Conservation (phyloP, 1,140 invertebrate species). For the Ceratina japonica region DNA sequence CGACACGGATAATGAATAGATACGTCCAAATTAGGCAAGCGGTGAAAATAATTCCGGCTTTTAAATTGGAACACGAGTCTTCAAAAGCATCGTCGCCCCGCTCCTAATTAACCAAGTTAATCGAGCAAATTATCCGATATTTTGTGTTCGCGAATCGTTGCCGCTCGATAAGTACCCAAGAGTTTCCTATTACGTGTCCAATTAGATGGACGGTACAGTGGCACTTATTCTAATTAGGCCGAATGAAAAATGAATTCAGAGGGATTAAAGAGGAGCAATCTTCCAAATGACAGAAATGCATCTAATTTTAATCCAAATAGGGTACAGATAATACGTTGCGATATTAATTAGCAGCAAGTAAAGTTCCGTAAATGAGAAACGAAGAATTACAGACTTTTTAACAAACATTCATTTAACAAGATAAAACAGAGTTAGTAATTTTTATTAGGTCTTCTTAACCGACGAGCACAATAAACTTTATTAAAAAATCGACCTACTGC, state of each 20-base stretch:
- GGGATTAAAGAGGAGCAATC: background rate
- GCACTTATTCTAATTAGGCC: too few species aligned
- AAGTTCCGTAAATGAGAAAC: too few species aligned
- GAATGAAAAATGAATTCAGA: background rate
- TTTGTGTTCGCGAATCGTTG: background rate
- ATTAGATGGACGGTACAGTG: too few species aligned
- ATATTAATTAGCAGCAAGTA: too few species aligned
- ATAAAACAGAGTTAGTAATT: too few species aligned
- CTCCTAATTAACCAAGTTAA: background rate
- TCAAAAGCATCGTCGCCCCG: background rate
- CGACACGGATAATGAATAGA: constrained; percentile 45
- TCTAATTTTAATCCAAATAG: too few species aligned
- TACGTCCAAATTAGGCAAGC: constrained; percentile 30
- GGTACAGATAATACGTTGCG: too few species aligned
- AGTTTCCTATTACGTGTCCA: background rate
- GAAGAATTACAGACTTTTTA: too few species aligned
- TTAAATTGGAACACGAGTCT: constrained; percentile 23
- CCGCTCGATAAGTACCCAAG: background rate
- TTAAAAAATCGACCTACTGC: background rate
- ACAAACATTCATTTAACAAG: too few species aligned
- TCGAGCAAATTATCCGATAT: constrained; percentile 4
- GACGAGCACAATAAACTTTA: too few species aligned
- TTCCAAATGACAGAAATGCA: too few species aligned
- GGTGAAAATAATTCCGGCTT: constrained; percentile 29
- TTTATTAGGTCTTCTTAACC: too few species aligned